Conservation (phyloP, 2,113 vertebrate genomes). For the Turdus rufiventris region DNA sequence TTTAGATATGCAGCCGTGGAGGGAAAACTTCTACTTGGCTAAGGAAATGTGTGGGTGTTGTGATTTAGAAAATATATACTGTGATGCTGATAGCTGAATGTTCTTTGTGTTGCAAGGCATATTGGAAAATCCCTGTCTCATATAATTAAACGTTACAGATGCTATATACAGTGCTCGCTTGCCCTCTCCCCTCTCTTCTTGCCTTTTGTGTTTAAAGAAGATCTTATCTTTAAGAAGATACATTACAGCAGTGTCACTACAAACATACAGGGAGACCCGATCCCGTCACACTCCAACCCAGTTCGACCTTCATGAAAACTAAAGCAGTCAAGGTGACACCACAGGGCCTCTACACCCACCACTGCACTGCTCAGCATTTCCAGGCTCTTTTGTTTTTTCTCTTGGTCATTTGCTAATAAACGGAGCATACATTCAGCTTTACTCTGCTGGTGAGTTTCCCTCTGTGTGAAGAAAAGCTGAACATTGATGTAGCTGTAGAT, state of each 20-base stretch:
- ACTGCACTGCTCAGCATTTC: background rate
- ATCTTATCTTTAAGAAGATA: background rate
- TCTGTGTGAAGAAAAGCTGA: background rate
- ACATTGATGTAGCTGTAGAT: background rate
- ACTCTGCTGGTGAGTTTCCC: background rate
- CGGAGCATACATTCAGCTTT: background rate
- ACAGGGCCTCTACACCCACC: background rate
- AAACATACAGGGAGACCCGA: background rate
- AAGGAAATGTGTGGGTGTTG: constrained; percentile 38
- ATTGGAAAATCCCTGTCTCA: constrained; percentile 15
- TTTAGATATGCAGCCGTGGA: background rate
- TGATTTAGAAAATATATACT: constrained; percentile 38
- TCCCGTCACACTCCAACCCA: background rate
- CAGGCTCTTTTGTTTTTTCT: background rate
- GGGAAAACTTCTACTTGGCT: constrained; percentile 52
- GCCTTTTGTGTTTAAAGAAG: background rate
- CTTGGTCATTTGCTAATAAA: background rate
- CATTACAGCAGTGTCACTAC: background rate
- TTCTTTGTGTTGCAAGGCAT: constrained; percentile 19
- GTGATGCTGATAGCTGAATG: background rate
- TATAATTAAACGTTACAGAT: background rate
- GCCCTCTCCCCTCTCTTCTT: background rate
- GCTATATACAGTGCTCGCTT: background rate
- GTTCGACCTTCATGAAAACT: background rate
- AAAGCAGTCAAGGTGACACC: background rate